These are phyloP conservation scores for Stenodema calcarata DNA, from an alignment of 2,888 invertebrate species.

Conservation along the genomic window DNA sequence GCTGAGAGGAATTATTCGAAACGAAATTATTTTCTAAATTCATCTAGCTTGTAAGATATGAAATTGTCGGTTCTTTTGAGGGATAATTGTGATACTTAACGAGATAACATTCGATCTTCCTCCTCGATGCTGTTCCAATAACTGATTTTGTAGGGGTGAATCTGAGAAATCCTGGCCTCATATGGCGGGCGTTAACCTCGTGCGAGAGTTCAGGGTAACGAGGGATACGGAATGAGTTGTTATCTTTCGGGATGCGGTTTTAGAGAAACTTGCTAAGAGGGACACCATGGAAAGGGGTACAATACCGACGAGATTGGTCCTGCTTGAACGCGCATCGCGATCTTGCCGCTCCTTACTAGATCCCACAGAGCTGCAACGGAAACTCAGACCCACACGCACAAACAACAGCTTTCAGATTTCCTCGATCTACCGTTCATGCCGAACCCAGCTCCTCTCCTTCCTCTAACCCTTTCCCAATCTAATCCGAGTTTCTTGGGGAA, in stretches of 20 bases:
- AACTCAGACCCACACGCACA: background rate
- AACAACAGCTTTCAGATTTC: background rate
- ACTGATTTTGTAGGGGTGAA: background rate
- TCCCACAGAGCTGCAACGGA: background rate
- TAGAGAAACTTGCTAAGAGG: background rate
- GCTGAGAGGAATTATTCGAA: too few relatives aligned
- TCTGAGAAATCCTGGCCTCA: background rate
- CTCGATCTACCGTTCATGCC: background rate
- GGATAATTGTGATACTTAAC: too few relatives aligned
- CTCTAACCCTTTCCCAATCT: background rate
- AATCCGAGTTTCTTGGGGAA: conserved; percentile 24
- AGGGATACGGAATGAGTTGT: background rate
- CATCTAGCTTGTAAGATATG: too few relatives aligned
- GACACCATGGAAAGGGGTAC: background rate
- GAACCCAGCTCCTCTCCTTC: background rate
- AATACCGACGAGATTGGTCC: background rate
- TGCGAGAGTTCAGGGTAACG: background rate
- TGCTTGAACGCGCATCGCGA: background rate
- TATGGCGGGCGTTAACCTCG: background rate
- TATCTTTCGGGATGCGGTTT: background rate
- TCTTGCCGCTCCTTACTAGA: background rate
- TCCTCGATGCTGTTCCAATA: background rate
- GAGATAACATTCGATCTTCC: too few relatives aligned
- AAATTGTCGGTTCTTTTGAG: too few relatives aligned
- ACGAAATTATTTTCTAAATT: too few relatives aligned